Conservation (phyloP, 2,797 vertebrate species). For the Trachops cirrhosus region DNA sequence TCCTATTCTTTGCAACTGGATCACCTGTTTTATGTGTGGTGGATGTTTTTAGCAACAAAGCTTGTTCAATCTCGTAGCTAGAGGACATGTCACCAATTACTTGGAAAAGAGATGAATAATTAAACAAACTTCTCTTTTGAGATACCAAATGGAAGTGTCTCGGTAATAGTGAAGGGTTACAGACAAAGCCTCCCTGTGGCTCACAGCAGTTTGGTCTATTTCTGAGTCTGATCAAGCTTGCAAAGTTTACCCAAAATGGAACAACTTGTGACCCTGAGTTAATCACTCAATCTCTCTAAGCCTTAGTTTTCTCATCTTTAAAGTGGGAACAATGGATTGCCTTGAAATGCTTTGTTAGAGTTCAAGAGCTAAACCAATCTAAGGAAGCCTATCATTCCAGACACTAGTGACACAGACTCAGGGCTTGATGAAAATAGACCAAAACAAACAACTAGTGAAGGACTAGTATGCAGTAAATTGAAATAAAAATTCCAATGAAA, state of each 20-base stretch:
- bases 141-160: neutral
- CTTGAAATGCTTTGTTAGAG: neutral
- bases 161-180: neutral
- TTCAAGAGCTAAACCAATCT: neutral
- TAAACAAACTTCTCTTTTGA: conserved; percentile 58
- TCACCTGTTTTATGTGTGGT: neutral
- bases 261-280: neutral
- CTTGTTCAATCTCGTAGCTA: neutral
- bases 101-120: conserved; percentile 68
- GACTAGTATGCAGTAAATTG: neutral
- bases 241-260: neutral
- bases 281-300: neutral
- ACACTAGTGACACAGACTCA: neutral
- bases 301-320: conserved; percentile 22
- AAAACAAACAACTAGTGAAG: neutral
- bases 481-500: neutral
- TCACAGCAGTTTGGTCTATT: neutral
- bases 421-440: neutral
- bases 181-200: neutral
- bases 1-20: neutral
- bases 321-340: neutral
- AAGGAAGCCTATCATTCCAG: neutral
- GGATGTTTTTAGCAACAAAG: neutral
- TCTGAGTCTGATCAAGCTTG: neutral
- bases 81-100: conserved; percentile 45